Percentiles rank a stretch among this genome's conserved stretches.
phyloP scores from a whole-genome alignment of 2,797 vertebrate species.

The Crenuchus spilurus region DNA sequence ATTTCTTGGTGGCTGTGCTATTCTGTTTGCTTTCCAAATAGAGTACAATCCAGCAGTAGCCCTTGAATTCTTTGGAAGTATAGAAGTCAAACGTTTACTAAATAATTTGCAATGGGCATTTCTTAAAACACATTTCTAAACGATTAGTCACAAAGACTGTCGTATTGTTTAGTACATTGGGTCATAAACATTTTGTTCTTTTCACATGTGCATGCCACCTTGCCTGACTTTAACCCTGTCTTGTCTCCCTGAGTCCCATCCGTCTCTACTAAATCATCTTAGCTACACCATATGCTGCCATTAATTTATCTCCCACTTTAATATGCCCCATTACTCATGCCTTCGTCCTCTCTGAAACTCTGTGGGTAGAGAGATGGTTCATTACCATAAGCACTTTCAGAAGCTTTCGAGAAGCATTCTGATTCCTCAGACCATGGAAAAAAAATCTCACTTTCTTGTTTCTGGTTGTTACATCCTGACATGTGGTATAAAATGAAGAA shows the following conservation, averaged over 20 bases:
- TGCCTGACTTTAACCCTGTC: background rate
- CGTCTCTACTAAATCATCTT: conserved; percentile 68
- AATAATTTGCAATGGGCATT: background rate
- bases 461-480: background rate
- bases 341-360: conserved; percentile 34
- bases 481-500: too few species aligned
- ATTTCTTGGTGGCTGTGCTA: background rate
- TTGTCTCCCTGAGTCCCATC: conserved; percentile 53
- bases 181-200: conserved; percentile 6
- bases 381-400: conserved; percentile 24
- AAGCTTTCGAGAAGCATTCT: background rate
- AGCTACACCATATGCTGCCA: conserved; percentile 72
- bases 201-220: conserved; percentile 19
- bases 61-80: background rate
- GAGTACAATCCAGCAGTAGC: too few species aligned
- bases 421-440: background rate
- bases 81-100: background rate
- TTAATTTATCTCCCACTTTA: conserved; percentile 73
- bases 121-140: background rate
- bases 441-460: background rate
- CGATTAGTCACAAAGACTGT: background rate
- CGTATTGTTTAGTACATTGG: background rate
- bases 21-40: background rate
- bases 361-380: conserved; percentile 26
- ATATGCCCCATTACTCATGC: conserved; percentile 72